A percentile compares a stretch with the other conserved stretches of the same genome.
Evolutionary conservation across 2,113 vertebrate species (phyloP).

Genomic region (Harpagus bidentatus): DNA sequence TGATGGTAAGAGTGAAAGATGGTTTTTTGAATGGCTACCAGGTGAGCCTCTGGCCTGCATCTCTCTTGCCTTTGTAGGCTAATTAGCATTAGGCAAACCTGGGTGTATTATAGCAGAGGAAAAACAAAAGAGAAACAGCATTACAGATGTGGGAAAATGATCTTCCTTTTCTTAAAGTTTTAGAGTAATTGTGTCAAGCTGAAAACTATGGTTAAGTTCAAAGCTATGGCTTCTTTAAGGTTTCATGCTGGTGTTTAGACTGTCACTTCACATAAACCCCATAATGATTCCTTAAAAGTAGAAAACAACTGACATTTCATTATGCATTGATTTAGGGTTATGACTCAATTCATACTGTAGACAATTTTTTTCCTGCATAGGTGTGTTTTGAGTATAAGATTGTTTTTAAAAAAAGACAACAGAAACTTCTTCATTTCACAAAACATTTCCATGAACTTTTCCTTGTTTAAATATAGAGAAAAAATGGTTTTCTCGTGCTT

Average conservation of each 20-base stretch:
- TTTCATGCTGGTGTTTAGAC: not conserved
- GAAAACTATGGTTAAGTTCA: not conserved
- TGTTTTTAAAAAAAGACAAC: not conserved
- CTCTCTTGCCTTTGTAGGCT: not conserved
- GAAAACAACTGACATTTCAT: not conserved
- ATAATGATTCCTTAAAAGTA: not conserved
- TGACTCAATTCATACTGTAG: not conserved
- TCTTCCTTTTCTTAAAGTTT: not conserved
- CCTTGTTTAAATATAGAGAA: not conserved
- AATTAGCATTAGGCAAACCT: not conserved
- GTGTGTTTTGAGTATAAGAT: not conserved
- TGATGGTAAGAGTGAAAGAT: not conserved
- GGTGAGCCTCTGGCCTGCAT: not conserved
- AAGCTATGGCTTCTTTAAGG: not conserved
- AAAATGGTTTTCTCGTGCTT: not conserved
- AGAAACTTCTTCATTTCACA: not conserved
- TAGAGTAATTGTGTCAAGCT: not conserved
- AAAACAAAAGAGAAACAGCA: not conserved
- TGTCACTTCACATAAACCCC: not conserved
- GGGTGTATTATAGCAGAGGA: not conserved
- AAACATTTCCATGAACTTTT: not conserved
- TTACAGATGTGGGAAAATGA: not conserved
- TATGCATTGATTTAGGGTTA: not conserved
- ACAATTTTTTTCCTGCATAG: not conserved
- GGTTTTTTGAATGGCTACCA: not conserved